Evolutionary conservation across 2,113 vertebrate species (phyloP).

Genomic region (Grus americana): DNA sequence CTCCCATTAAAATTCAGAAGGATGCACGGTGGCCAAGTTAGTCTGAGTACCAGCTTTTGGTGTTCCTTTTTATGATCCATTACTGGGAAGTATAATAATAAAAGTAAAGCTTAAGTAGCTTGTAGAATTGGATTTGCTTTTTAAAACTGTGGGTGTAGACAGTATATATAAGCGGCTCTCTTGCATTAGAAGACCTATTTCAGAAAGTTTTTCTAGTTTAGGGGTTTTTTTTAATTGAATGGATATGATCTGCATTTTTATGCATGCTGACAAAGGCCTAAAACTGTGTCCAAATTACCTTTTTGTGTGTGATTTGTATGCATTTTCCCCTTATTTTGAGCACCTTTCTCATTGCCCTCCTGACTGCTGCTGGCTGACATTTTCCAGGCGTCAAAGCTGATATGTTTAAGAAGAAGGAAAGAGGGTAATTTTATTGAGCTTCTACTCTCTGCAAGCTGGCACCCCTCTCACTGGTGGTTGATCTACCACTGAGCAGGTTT

Average conservation of each 20-base stretch:
- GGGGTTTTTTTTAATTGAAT: background rate
- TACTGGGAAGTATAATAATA: background rate
- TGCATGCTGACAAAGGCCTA: background rate
- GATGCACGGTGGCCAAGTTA: background rate
- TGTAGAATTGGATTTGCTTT: background rate
- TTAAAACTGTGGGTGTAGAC: background rate
- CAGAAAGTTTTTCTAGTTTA: background rate
- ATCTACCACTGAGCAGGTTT: background rate
- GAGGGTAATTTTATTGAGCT: constrained; percentile 47
- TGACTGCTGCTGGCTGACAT: constrained; percentile 45
- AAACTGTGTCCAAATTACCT: background rate
- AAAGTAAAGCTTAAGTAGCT: background rate
- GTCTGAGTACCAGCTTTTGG: background rate
- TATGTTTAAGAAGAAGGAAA: constrained; percentile 16
- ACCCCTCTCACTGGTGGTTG: constrained; percentile 8
- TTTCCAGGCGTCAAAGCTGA: constrained; percentile 22
- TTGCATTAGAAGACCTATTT: background rate
- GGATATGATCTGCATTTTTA: background rate
- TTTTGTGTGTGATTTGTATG: background rate
- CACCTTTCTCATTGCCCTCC: background rate
- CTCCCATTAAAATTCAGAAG: background rate
- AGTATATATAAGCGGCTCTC: background rate
- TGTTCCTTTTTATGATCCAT: background rate
- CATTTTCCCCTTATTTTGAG: background rate
- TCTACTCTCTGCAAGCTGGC: background rate